Conservation (phyloP, 2,113 vertebrate species). For the Onychorhynchus coronatus region DNA sequence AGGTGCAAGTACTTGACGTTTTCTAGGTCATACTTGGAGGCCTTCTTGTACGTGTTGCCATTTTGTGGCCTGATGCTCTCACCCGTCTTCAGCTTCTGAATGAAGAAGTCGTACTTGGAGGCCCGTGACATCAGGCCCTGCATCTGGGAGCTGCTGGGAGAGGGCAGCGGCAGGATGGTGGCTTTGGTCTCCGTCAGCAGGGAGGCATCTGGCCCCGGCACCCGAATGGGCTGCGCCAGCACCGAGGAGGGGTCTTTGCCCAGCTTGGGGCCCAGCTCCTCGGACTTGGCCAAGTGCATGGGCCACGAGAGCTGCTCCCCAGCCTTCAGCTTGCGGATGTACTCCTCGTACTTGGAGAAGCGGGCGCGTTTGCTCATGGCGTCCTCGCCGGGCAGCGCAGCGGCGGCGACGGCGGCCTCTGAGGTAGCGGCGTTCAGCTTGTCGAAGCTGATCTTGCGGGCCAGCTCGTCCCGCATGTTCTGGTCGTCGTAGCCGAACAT, state of each 20-base stretch:
- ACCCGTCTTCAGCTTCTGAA: slow-evolving; percentile 94
- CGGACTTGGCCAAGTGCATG: slow-evolving; percentile 80
- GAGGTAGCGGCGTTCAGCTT: slow-evolving; percentile 90
- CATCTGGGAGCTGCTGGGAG: slow-evolving; percentile 82
- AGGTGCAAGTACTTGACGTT: slow-evolving; percentile 97
- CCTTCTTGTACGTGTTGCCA: slow-evolving; percentile 91
- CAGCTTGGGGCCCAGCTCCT: slow-evolving; percentile 85
- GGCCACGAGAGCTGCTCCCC: slow-evolving; percentile 93
- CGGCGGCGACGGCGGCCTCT: slow-evolving; percentile 64
- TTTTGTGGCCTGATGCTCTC: slow-evolving; percentile 93
- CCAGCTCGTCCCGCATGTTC: slow-evolving; percentile 92
- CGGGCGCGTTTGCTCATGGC: slow-evolving; percentile 88
- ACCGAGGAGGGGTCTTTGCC: slow-evolving; percentile 78
- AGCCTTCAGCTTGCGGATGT: slow-evolving; percentile 95
- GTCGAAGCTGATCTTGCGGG: slow-evolving; percentile 95
- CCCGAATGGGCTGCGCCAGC: slow-evolving; percentile 69
- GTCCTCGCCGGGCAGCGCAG: slow-evolving; percentile 78
- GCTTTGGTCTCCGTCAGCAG: slow-evolving; percentile 90
- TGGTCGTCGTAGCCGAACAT: slow-evolving; percentile 98
- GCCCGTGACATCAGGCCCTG: slow-evolving; percentile 88
- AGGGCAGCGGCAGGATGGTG: slow-evolving; percentile 81
- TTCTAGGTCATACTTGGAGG: slow-evolving; percentile 98
- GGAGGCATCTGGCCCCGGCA: slow-evolving; percentile 74
- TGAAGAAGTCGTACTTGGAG: slow-evolving; percentile 98
- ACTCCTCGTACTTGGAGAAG: slow-evolving; percentile 98